phyloP scores from a whole-genome alignment of 2,797 vertebrate species.

The Babyrousa celebensis region DNA sequence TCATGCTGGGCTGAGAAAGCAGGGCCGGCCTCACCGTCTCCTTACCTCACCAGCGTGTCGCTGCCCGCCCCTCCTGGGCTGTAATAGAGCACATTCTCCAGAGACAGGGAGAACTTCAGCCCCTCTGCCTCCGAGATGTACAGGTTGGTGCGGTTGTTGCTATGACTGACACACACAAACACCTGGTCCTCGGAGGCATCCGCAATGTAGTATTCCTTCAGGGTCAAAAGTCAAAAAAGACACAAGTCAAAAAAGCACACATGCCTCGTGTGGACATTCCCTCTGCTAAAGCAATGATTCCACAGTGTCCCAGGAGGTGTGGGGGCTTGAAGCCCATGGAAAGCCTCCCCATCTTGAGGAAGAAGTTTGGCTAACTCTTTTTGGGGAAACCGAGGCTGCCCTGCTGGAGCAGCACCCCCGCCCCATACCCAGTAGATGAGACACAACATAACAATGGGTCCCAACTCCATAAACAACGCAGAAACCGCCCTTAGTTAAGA shows the following conservation, averaged over 20 bases:
- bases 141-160: slow-evolving; percentile 96
- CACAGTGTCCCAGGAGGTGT: background rate
- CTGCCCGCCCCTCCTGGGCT: slow-evolving; percentile 97
- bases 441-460: background rate
- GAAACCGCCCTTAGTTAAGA: slow-evolving; percentile 44
- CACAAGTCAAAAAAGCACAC: background rate
- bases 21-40: rapidly evolving
- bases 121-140: slow-evolving; percentile 99
- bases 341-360: background rate
- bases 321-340: background rate
- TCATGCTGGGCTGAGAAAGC: rapidly evolving
- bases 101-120: slow-evolving; percentile 96
- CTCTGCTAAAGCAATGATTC: background rate
- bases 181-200: slow-evolving; percentile 99
- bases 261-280: background rate
- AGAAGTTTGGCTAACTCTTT: background rate
- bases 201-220: slow-evolving; percentile 97
- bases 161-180: slow-evolving; percentile 98
- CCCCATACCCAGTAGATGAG: background rate
- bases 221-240: background rate
- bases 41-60: slow-evolving; percentile 97
- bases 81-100: slow-evolving; percentile 97
- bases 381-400: background rate
- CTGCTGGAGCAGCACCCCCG: background rate
- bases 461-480: background rate